Evolutionary conservation across 2,888 invertebrate genomes (phyloP).

Genomic region (Pterostichus niger): DNA sequence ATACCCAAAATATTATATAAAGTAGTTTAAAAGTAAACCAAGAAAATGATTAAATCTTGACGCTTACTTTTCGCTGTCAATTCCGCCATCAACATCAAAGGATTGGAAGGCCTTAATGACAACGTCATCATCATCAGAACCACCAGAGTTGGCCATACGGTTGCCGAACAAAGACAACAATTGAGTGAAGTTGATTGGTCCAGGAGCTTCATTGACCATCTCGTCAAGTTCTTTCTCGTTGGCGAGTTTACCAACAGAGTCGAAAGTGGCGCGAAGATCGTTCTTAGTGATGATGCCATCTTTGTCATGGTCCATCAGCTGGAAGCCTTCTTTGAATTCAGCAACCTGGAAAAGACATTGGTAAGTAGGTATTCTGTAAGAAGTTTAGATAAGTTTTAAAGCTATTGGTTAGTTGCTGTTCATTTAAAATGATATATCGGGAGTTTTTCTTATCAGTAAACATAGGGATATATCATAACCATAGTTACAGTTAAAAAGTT

Average conservation of each 20-base stretch:
- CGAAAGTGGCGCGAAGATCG: conserved; percentile 94
- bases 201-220: conserved; percentile 92
- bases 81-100: conserved; percentile 93
- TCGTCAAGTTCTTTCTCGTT: conserved; percentile 94
- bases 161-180: conserved; percentile 94
- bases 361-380: neutral
- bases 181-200: conserved; percentile 97
- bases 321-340: conserved; percentile 86
- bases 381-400: no score
- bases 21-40: no score
- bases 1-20: no score
- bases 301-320: conserved; percentile 97
- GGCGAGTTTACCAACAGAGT: conserved; percentile 93
- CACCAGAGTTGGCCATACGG: conserved; percentile 94
- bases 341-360: conserved; percentile 23
- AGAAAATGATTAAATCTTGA: no score
- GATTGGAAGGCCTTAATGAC: conserved; percentile 95
- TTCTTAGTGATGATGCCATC: conserved; percentile 87
- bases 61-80: conserved; percentile 89
- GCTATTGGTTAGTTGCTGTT: no score
- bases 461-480: no score
- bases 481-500: no score
- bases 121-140: conserved; percentile 93
- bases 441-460: no score
- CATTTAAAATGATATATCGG: no score